These are phyloP conservation scores for Otus scops DNA, from an alignment of 2,797 vertebrate species.

Conservation along the genomic window DNA sequence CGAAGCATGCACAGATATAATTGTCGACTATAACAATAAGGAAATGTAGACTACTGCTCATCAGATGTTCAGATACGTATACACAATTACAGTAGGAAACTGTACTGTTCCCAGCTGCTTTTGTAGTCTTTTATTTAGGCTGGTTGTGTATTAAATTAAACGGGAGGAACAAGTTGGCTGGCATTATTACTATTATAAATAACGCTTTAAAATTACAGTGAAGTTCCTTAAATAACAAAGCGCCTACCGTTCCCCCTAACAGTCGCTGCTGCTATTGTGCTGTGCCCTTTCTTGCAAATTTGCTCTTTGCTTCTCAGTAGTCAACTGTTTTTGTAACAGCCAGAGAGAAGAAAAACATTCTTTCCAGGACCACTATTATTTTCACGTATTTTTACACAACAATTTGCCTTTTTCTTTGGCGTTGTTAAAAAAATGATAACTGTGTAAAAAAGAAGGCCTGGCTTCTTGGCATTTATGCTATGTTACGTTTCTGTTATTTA, in stretches of 20 bases:
- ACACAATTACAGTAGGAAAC: conserved; percentile 55
- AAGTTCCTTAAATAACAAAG: conserved; percentile 71
- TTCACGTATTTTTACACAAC: conserved; percentile 73
- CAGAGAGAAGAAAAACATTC: conserved; percentile 73
- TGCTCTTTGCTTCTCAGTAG: conserved; percentile 73
- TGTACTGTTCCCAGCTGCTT: conserved; percentile 64
- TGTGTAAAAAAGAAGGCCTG: conserved; percentile 39
- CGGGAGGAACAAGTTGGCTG: conserved; percentile 45
- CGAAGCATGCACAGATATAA: conserved; percentile 68
- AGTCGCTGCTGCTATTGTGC: conserved; percentile 64
- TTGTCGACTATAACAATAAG: conserved; percentile 71
- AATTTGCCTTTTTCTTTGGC: conserved; percentile 65
- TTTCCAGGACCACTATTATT: conserved; percentile 69
- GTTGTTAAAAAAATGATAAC: conserved; percentile 47
- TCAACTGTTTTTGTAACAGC: conserved; percentile 70
- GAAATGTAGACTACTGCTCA: conserved; percentile 53
- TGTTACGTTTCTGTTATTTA: conserved; percentile 30
- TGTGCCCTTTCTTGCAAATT: conserved; percentile 69
- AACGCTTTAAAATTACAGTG: conserved; percentile 65
- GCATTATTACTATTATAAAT: conserved; percentile 67
- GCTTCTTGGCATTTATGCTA: conserved; percentile 3
- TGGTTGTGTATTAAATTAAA: conserved; percentile 63
- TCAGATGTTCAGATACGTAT: conserved; percentile 34
- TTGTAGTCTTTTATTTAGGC: conserved; percentile 63
- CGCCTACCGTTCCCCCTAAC: conserved; percentile 58